Percentiles rank a stretch among this genome's conserved stretches.
phyloP scores from a whole-genome alignment of 2,888 invertebrate genomes.

The Calliphora vomitoria region DNA sequence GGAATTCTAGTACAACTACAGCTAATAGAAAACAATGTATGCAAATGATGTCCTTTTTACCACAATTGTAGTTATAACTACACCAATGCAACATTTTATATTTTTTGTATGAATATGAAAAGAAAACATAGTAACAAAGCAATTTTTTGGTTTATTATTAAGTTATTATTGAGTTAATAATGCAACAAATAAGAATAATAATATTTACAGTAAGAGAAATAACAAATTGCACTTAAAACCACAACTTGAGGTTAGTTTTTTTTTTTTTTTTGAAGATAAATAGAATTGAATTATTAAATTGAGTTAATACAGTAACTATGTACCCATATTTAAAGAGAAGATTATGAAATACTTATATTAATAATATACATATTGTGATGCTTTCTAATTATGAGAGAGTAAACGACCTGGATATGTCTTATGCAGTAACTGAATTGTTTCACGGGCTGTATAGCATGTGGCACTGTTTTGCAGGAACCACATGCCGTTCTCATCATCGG shows the following conservation, averaged over 20 bases:
- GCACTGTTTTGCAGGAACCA: too few relatives aligned
- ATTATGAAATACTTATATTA: too few relatives aligned
- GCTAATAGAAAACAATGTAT: slow-evolving; percentile 51
- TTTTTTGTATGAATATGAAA: slow-evolving; percentile 6
- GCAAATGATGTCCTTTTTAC: slow-evolving; percentile 72
- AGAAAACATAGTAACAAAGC: slow-evolving; percentile 28
- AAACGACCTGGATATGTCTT: too few relatives aligned
- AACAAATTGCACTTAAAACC: slow-evolving; percentile 49
- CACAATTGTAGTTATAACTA: slow-evolving; percentile 17
- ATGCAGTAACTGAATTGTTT: too few relatives aligned
- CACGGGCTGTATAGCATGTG: too few relatives aligned
- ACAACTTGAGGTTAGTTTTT: slow-evolving; percentile 40
- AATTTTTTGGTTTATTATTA: slow-evolving; percentile 53
- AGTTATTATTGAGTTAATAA: slow-evolving; percentile 63
- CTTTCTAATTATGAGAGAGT: too few relatives aligned
- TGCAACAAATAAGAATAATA: slow-evolving; percentile 48
- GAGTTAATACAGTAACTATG: not conserved
- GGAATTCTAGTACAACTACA: slow-evolving; percentile 15
- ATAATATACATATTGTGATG: too few relatives aligned
- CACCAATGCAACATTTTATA: slow-evolving; percentile 1
- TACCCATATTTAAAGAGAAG: not conserved
- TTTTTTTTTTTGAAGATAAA: slow-evolving; percentile 27
- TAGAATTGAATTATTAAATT: not conserved
- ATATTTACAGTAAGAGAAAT: not conserved
- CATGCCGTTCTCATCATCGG: too few relatives aligned